These are phyloP conservation scores for Scalopus aquaticus DNA, from an alignment of 2,113 vertebrate species.

Conservation along the genomic window DNA sequence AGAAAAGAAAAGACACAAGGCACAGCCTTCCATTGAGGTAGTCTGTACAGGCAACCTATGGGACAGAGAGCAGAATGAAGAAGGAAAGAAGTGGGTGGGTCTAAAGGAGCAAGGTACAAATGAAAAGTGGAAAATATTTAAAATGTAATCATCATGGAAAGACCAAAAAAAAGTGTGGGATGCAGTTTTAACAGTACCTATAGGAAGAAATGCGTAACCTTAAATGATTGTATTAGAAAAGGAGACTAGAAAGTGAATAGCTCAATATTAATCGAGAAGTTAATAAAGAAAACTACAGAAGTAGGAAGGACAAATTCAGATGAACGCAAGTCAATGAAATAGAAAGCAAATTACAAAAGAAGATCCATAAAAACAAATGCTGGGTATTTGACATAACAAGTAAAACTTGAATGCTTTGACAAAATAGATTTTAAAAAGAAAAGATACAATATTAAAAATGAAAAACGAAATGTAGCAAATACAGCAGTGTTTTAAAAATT, in stretches of 20 bases:
- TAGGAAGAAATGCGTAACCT: neutral
- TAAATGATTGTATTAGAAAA: neutral
- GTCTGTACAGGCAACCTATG: neutral
- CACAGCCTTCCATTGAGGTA: neutral
- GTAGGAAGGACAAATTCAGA: neutral
- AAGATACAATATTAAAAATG: neutral
- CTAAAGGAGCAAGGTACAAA: neutral
- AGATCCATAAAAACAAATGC: neutral
- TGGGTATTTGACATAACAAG: neutral
- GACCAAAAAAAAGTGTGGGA: neutral
- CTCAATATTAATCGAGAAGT: neutral
- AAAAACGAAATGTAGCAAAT: neutral
- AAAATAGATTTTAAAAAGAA: neutral
- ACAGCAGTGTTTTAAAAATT: slow-evolving; percentile 13
- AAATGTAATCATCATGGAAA: neutral
- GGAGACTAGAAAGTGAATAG: neutral
- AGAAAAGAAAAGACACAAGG: no score
- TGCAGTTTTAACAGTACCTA: neutral
- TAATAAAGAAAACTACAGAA: slow-evolving; percentile 2
- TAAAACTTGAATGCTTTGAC: neutral
- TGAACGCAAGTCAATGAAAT: neutral
- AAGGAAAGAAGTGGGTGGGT: neutral
- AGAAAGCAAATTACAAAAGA: slow-evolving; percentile 12
- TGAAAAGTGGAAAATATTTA: slow-evolving; percentile 1
- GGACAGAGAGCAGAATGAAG: neutral